Conservation (phyloP, 2,888 invertebrate species). For the Eupeodes luniger region DNA sequence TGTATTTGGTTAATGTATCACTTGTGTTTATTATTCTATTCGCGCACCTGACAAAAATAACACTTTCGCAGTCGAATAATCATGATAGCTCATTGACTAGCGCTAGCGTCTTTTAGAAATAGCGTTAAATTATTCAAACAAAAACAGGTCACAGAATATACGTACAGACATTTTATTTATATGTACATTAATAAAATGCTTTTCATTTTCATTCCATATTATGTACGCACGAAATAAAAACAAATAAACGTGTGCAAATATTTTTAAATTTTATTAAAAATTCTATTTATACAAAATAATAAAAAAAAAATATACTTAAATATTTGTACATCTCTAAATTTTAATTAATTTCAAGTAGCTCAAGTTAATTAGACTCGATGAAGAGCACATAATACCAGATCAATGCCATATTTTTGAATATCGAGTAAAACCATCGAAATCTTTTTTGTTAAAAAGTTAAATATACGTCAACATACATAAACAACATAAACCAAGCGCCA, state of each 20-base stretch:
- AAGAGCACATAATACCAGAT: background rate
- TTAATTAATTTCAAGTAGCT: conserved; percentile 29
- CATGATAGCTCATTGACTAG: background rate
- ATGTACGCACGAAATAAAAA: conserved; percentile 4
- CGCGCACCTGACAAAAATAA: conserved; percentile 2
- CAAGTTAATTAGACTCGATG: background rate
- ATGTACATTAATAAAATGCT: background rate
- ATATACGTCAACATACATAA: background rate
- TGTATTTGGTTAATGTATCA: background rate
- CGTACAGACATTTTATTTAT: background rate
- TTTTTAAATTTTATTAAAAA: background rate
- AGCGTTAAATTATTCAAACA: conserved; percentile 17
- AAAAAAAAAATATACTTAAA: background rate
- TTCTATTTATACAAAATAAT: background rate
- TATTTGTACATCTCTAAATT: background rate
- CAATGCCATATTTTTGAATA: background rate
- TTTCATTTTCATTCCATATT: background rate
- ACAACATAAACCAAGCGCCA: conserved; percentile 12
- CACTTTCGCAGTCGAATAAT: background rate
- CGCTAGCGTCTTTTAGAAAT: background rate
- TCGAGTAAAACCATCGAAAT: background rate
- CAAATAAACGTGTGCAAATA: background rate
- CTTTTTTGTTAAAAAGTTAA: background rate
- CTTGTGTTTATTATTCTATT: conserved; percentile 13
- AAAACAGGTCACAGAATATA: background rate